Evolutionary conservation across 2,888 invertebrate genomes (phyloP), one percentile per base, ranked within the genome.

Genomic region (Agrotis exclamationis): DNA sequence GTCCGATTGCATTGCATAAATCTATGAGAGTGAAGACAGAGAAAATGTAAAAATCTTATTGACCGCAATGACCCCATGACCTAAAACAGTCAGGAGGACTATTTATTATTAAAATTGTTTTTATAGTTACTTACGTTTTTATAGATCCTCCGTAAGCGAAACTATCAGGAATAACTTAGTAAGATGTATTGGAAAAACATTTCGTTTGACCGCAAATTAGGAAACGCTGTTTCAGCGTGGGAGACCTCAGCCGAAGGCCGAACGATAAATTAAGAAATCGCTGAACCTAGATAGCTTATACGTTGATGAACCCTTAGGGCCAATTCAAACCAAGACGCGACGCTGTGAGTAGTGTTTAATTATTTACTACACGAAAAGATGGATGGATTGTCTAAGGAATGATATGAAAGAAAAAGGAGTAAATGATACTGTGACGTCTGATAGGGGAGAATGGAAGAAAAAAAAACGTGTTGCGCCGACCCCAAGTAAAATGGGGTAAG

Each of bases 201-300:
- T 45, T 51, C 11, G 45, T 53, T 74, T 54, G 45, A 67, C 57
- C 50, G 33, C 45, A 50, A 66, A 74, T 75, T 47, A 66, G 50
- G 3, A 66, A 39, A 57, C 28, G 39, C 56, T 75, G 75, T n/a
- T 45, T 75, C 39, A 47, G 56, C 50, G 20, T 11, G 22, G 22
- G 20, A 44, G 13, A 48, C 5, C 3, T 53, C 47, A 47, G 22
- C 74, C 47, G 50, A 57, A 50, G 67, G 45, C 50, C n/a, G 33
- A 33, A 45, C 51, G 45, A 73, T 72, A 51, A 65, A 45, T 13
- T 39, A 57, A 51, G 57, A 67, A 67, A 64, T 48, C 28, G 76
- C 68, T 44, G 50, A 53, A n/a, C 53, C 44, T 48, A 68, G 16
- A 28, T n/a, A 33, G 14, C n/a, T n/a, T n/a, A 14, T 7, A 58